Evolutionary conservation across 1,140 invertebrate genomes (phyloP), one percentile per base, ranked within the genome.

Genomic region (Akabosia matsudoensis): DNA sequence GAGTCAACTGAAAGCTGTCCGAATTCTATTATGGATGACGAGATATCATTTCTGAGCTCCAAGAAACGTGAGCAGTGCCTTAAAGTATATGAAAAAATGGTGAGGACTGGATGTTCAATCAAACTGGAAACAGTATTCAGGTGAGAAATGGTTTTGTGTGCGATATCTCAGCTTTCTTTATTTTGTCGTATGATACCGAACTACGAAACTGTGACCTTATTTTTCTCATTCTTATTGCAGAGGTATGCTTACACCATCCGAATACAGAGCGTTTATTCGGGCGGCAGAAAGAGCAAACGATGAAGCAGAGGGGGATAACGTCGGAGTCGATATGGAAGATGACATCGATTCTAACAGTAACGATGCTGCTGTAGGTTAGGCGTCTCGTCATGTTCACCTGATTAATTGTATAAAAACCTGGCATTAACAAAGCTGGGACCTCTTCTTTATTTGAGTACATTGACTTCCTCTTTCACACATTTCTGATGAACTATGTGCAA

Each of bases 51-150:
- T 22, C 61, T 76, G 3, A 73, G 67, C 52, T 77, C 79, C 0
- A 79, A 81, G 56, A 81, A 79, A 52, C n/a, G 80, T 7, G 80
- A 81, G 54, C 76, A 81, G 61, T 79, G 80, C 61, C 30, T 81
- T 13, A 77, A 78, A 54, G 73, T 81, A 14, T 81, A 79, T 67
- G 78, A 81, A 30, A 79, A 79, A 70, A 79, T 81, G 78, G 76
- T 64, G 52, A 78, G 79, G 37, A 77, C 72, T 30, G 80, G 80
- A 0, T 79, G 78, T 64, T 37, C 30, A n/a, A 76, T 81, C 37
- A 81, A 78, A 52, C 70, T 81, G n/a, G 78, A 81, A 24, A 81
- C 80, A 10, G 78, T 81, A 51, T 79, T 81, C 45, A 74, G 80
- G 80, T 81, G 76, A 71, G 31, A 33, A 22, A 67, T 30, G 13